Base-by-base conservation (phyloP, 2,797 vertebrate species). In the Acanthurus lineatus region DNA sequence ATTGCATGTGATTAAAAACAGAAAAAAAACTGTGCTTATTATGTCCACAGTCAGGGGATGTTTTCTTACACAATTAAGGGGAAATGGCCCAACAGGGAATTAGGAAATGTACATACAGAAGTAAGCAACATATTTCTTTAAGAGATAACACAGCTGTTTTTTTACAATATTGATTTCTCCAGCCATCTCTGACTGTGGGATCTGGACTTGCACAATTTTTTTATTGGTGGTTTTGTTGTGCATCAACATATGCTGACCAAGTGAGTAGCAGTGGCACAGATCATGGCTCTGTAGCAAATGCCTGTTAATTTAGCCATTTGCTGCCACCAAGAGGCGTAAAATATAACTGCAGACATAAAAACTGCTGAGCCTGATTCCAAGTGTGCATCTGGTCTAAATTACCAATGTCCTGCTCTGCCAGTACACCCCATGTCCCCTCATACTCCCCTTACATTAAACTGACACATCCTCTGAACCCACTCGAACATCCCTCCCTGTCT, bases 321-420 rank as follows among this genome's bases (percentile, higher is more conserved):
- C 93, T 93, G 92, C 92, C 94, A 91, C 92, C 92, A 67, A 86
- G 91, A 88, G 94, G 90, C 28, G 12, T 57, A 67, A 16, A 19
- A 19, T 11, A 67, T 4, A 82, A 86, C 70, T 69, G 72, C 88
- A 81, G 28, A 25, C 9, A 4, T 48, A 71, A 52, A 71, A 83
- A 52, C 49, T 63, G 61, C 73, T 84, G 73, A 80, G 63, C 32
- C 40, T 35, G 9, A 44, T 42, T 83, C 22, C n/a, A 71, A 52
- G 38, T 63, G 32, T 93, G 91, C 93, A 96, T 95, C 94, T 97
- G 97, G 95, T 96, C 95, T 92, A 76, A 90, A 97, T 97, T 97
- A 97, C 89, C 54, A 3, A 80, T 68, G 80, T 87, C 87, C 87
- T 92, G 88, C 83, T 85, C 80, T 90, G 82, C 94, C 95, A 95